These are phyloP conservation scores for Machimus rusticus DNA, from an alignment of 2,888 invertebrate genomes.

Conservation along the genomic window DNA sequence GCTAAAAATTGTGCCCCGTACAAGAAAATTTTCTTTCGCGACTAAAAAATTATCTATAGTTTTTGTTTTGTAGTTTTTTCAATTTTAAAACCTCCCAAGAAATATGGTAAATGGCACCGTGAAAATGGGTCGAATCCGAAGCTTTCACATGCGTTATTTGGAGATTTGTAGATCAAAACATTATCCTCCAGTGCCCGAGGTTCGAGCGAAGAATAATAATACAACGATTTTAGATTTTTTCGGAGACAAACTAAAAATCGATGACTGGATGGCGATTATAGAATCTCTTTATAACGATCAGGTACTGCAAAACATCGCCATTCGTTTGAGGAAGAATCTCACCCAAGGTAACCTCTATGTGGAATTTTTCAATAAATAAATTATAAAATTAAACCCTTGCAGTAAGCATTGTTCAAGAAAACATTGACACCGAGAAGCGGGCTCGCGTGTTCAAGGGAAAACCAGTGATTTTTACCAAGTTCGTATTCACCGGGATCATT, in stretches of 20 bases:
- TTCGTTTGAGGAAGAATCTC: conserved; percentile 68
- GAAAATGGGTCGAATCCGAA: conserved; percentile 55
- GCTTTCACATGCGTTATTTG: conserved; percentile 61
- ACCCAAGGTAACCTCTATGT: conserved; percentile 53
- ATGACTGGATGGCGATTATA: conserved; percentile 78
- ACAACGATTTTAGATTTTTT: conserved; percentile 72
- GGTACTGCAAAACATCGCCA: conserved; percentile 72
- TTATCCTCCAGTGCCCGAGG: conserved; percentile 55
- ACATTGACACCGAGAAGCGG: conserved; percentile 67
- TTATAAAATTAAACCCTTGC: not conserved
- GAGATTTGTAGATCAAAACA: conserved; percentile 61
- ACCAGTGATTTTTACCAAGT: conserved; percentile 74
- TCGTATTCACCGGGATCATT: conserved; percentile 71
- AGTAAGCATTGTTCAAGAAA: conserved; percentile 53
- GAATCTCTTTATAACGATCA: conserved; percentile 76
- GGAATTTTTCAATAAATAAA: not conserved
- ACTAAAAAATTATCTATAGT: not conserved
- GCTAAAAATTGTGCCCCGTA: not conserved
- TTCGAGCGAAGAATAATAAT: conserved; percentile 59
- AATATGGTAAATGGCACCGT: not conserved
- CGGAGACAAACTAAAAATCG: conserved; percentile 77
- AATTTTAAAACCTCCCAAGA: not conserved
- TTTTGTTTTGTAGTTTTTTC: not conserved
- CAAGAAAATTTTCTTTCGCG: not conserved
- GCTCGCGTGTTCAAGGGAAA: conserved; percentile 71